Evolutionary conservation across 2,797 vertebrate species (phyloP).

Genomic region (Anomalospiza imberbis): DNA sequence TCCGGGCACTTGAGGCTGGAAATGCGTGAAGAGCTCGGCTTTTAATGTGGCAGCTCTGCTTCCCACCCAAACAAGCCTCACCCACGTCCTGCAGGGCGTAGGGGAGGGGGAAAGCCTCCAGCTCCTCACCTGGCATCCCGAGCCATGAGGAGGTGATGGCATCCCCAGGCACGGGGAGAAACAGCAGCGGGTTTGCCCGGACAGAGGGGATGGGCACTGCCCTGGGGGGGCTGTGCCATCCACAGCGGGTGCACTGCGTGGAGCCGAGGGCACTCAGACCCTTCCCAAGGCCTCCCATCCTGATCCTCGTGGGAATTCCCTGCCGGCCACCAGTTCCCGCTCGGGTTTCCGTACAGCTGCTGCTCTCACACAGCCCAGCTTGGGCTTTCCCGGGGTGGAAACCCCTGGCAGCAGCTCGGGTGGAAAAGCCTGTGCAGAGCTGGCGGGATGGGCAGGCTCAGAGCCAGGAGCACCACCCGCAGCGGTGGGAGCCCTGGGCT

Average conservation of each 20-base stretch:
- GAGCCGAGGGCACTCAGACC: accelerated
- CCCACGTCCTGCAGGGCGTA: not conserved
- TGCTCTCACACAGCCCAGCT: not conserved
- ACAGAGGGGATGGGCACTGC: not conserved
- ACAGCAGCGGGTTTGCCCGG: not conserved
- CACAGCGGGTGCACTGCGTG: not conserved
- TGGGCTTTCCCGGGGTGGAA: not conserved
- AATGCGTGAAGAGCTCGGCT: not conserved
- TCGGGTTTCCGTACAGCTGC: not conserved
- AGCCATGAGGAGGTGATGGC: not conserved
- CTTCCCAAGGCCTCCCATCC: not conserved
- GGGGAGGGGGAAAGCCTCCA: not conserved
- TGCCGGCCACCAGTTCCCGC: not conserved
- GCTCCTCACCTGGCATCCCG: not conserved
- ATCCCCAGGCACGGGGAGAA: not conserved
- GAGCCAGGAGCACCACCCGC: too few species aligned
- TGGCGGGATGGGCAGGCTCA: not conserved
- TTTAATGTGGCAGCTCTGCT: not conserved
- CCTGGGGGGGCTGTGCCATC: not conserved
- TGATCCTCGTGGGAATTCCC: not conserved
- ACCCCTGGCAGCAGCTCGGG: accelerated
- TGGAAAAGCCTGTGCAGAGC: not conserved
- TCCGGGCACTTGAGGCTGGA: not conserved
- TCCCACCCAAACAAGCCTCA: not conserved
- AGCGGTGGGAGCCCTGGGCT: not conserved